A percentile compares a stretch with the other conserved stretches of the same genome.
Conservation (phyloP, 2,113 vertebrate species). For the Psilopogon haemacephalus region DNA sequence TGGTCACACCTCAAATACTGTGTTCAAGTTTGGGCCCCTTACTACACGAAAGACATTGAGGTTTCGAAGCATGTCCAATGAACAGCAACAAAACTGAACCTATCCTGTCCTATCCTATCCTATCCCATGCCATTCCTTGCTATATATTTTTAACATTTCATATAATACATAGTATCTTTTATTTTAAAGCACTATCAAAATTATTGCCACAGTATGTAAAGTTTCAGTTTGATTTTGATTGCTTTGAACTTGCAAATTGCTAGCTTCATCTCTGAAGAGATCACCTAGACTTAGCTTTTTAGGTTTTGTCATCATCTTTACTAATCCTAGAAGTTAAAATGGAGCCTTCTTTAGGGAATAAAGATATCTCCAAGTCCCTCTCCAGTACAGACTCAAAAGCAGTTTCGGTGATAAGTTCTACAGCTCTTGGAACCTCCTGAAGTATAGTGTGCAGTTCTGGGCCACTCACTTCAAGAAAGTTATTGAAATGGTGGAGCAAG, state of each 20-base stretch:
- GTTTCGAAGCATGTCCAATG: rapidly evolving
- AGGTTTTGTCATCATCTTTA: background rate
- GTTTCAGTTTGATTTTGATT: background rate
- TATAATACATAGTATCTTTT: background rate
- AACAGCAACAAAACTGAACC: rapidly evolving
- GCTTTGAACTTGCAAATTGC: rapidly evolving
- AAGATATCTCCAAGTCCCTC: background rate
- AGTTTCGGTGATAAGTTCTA: background rate
- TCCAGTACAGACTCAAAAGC: background rate
- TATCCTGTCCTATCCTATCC: background rate
- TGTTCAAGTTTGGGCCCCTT: background rate
- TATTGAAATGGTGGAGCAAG: too few species aligned
- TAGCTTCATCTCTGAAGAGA: background rate
- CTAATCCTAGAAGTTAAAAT: background rate
- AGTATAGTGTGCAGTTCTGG: too few species aligned
- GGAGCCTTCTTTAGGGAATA: background rate
- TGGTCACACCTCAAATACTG: too few species aligned
- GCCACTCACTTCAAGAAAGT: too few species aligned
- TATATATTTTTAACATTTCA: background rate
- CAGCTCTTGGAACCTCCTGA: background rate
- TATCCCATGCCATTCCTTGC: background rate
- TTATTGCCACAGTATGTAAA: background rate
- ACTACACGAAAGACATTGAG: too few species aligned
- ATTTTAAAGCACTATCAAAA: background rate
- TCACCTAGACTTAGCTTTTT: background rate